Base-by-base conservation (phyloP, 2,888 invertebrate genomes). In the Drosophila dives region DNA sequence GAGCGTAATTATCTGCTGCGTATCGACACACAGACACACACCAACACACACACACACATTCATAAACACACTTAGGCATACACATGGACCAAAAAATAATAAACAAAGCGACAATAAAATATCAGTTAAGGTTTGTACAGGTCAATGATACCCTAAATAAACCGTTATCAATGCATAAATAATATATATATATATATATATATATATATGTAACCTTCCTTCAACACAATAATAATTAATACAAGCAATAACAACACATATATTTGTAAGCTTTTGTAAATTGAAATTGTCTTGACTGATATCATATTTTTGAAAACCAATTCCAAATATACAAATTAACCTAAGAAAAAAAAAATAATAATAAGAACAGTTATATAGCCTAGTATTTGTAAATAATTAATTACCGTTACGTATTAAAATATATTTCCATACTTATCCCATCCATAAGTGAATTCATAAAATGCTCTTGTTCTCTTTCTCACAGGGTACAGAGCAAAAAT, bases 1-100 rank as follows among this genome's bases (percentile, higher is more conserved):
- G 71, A 67, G 74, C 70, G 60, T 80, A 89, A 86, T 84, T 84
- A 86, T 82, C 76, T 66, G 32, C 64, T 50, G 60, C 67, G 64
- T 67, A 71, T 72, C 55, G 45, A 68, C 23, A 53, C 60, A 55
- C 61, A 64, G 53, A 61, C 40, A 56, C 42, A 48, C 33, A 67
- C 59, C 59, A 55, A 51, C 56, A 26, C 60, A 66, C 29, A 50
- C 58, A 58, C 55, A 68, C 45, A 64, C 32, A 54, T 40, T 34
- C n/a, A 67, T 40, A 65, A 61, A 42, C 51, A 29, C 64, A 40
- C 36, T 38, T 32, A 53, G 34, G 12, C 55, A 55, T 23, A 59
- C 12, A 38, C 63, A 51, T 54, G 53, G 40, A 64, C 51, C 54
- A 72, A 63, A 64, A 55, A 61, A 55, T 74, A 59, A 65, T 49